Percentiles rank a stretch among this genome's conserved stretches.
Evolutionary conservation across 2,113 vertebrate species (phyloP).

Genomic region (Gallinago undulata): DNA sequence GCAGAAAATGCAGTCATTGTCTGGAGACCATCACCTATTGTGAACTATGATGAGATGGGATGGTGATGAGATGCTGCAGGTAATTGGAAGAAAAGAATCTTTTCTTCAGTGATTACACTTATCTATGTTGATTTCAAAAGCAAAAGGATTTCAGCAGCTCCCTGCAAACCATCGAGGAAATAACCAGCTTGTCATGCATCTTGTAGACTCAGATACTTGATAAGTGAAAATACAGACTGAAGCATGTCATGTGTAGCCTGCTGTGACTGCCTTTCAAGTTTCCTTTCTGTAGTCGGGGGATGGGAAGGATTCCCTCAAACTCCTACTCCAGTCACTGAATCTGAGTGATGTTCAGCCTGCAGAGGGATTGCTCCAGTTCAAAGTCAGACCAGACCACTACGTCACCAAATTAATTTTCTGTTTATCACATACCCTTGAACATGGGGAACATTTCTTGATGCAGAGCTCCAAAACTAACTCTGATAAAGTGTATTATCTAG

Average conservation of each 20-base stretch:
- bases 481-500: not conserved
- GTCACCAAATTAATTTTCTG: rapidly evolving
- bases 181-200: not conserved
- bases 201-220: not conserved
- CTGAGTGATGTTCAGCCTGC: not conserved
- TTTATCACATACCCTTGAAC: not conserved
- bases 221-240: not conserved
- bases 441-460: not conserved
- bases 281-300: not conserved
- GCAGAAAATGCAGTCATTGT: not conserved
- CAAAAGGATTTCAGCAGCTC: not conserved
- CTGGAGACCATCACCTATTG: not conserved
- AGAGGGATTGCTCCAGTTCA: not conserved
- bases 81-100: not conserved
- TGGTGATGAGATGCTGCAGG: not conserved
- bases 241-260: not conserved
- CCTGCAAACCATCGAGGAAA: not conserved
- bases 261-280: not conserved
- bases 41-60: not conserved
- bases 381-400: not conserved
- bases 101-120: not conserved
- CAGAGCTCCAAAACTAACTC: not conserved
- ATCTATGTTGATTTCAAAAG: not conserved
- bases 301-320: not conserved
- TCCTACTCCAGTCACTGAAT: not conserved